Percentiles rank a stretch among this genome's conserved stretches.
phyloP scores from a whole-genome alignment of 2,888 invertebrate species.

The Sminthurinus aureus region DNA sequence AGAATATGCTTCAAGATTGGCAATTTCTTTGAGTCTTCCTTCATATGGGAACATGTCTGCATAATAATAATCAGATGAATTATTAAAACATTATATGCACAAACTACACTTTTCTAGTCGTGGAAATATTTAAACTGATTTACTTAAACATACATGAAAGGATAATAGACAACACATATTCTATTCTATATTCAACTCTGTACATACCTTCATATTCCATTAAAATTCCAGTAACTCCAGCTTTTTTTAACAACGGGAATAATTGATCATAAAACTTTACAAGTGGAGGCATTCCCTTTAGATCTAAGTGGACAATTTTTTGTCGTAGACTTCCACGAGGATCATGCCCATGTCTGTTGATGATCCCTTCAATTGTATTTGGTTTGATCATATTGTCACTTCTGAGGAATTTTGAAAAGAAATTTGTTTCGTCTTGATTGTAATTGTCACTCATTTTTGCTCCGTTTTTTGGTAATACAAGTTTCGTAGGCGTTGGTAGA shows the following conservation, averaged over 20 bases:
- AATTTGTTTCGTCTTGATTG: not conserved
- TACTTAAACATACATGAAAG: not conserved
- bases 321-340: constrained; percentile 61
- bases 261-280: constrained; percentile 70
- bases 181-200: not conserved
- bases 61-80: not conserved
- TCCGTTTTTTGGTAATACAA: not conserved
- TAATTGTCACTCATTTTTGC: not conserved
- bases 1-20: constrained; percentile 73
- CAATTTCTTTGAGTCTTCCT: constrained; percentile 69
- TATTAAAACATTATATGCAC: no score
- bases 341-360: constrained; percentile 5
- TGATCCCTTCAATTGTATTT: constrained; percentile 22
- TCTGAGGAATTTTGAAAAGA: constrained; percentile 18
- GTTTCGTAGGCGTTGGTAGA: not conserved
- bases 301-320: constrained; percentile 80
- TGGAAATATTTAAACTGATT: no score
- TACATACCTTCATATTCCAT: constrained; percentile 78
- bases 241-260: constrained; percentile 69
- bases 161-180: not conserved
- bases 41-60: constrained; percentile 82
- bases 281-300: constrained; percentile 84
- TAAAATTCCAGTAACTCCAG: constrained; percentile 80
- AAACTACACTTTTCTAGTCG: no score
- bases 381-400: constrained; percentile 2